Conservation (phyloP, 2,797 vertebrate genomes). For the Danio albolineatus region DNA sequence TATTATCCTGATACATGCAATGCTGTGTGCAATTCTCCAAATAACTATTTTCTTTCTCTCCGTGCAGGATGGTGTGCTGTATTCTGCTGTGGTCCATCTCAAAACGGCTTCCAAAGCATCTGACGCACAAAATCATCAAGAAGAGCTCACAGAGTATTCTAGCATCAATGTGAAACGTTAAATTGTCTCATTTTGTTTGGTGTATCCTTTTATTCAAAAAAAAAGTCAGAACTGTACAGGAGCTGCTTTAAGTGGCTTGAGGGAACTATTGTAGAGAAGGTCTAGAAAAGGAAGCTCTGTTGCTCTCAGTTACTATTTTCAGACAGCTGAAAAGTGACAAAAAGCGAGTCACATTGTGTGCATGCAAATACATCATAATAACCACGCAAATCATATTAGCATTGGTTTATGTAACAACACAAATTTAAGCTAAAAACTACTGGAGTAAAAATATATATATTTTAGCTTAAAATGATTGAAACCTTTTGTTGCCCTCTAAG, state of each 20-base stretch:
- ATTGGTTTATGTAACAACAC: not conserved
- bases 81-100: constrained; percentile 7
- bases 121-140: not conserved
- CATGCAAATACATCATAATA: not conserved
- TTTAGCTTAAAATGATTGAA: no score
- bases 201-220: not conserved
- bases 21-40: not conserved
- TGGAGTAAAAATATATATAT: no score
- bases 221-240: not conserved
- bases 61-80: constrained; percentile 15
- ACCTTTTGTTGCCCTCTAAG: no score
- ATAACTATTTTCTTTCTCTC: not conserved
- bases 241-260: not conserved
- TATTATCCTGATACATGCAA: not conserved
- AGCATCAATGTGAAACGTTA: not conserved
- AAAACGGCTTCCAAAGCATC: not conserved
- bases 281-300: not conserved
- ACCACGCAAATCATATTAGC: not conserved
- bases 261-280: not conserved
- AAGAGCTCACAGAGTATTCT: not conserved
- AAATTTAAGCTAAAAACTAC: not conserved
- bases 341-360: no score
- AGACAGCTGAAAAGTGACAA: not conserved
- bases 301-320: not conserved
- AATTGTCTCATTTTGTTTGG: not conserved